Percentiles rank a stretch among this genome's conserved stretches.
These are phyloP conservation scores for Xenops minutus DNA, from an alignment of 2,797 vertebrate species.

Conservation along the genomic window DNA sequence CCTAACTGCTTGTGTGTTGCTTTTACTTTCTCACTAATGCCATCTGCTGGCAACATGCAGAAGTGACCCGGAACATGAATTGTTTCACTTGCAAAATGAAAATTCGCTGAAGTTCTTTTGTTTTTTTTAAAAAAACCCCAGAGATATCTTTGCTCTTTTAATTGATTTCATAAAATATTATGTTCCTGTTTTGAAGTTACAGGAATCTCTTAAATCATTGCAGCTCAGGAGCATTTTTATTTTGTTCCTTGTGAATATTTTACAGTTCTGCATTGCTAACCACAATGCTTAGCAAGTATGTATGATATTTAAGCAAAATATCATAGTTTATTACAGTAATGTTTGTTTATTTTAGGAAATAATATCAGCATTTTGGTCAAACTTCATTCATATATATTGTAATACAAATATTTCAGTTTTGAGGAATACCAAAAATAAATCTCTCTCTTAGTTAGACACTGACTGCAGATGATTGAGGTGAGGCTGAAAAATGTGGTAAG, in stretches of 20 bases:
- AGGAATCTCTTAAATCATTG: background rate
- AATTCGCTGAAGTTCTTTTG: background rate
- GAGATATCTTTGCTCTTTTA: accelerated
- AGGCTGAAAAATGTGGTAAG: background rate
- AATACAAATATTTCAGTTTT: background rate
- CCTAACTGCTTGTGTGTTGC: accelerated
- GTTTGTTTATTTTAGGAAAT: background rate
- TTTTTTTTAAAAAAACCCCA: background rate
- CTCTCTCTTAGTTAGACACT: background rate
- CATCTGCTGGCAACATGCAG: conserved; percentile 52
- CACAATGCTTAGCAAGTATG: background rate
- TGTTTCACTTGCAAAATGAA: background rate
- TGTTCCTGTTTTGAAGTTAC: background rate
- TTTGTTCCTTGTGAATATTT: background rate
- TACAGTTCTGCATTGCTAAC: background rate
- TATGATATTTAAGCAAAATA: background rate
- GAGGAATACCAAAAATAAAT: background rate
- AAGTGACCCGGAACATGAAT: background rate
- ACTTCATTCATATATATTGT: background rate
- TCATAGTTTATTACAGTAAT: background rate
- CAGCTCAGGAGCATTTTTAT: background rate
- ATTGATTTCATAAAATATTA: accelerated
- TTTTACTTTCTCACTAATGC: conserved; percentile 45
- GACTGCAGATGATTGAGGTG: background rate
- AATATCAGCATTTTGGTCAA: background rate